Percentiles rank a stretch among this genome's conserved stretches.
Conservation (phyloP, 2,888 invertebrate species). For the Cremastinae sp. region DNA sequence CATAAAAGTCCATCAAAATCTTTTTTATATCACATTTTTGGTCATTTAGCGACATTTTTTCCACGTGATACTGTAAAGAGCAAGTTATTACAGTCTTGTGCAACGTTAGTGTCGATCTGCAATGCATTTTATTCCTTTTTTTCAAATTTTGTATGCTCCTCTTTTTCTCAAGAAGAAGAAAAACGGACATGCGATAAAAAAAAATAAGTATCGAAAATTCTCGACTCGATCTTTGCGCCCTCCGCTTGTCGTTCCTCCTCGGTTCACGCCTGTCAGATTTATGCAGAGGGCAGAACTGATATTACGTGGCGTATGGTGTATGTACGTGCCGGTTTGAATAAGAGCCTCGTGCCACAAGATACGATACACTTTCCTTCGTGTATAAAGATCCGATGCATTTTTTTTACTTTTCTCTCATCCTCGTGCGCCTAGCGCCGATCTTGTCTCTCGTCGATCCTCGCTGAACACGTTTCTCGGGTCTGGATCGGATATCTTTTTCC, state of each 20-base stretch:
- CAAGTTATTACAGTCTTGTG: conserved; percentile 34
- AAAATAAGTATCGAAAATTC: too few relatives aligned
- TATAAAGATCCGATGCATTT: conserved; percentile 3
- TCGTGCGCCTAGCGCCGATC: conserved; percentile 20
- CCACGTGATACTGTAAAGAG: too few relatives aligned
- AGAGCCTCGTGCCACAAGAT: conserved; percentile 30
- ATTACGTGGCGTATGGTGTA: conserved; percentile 44
- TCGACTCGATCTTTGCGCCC: too few relatives aligned
- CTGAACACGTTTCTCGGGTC: conserved; percentile 33
- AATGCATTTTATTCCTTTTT: conserved; percentile 10
- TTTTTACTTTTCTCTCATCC: not conserved
- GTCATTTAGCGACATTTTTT: too few relatives aligned
- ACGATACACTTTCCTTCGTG: conserved; percentile 11
- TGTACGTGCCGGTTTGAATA: conserved; percentile 47
- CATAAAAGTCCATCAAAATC: too few relatives aligned
- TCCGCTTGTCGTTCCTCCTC: conserved; percentile 9
- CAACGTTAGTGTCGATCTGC: conserved; percentile 38
- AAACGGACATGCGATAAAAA: too few relatives aligned
- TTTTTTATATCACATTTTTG: too few relatives aligned
- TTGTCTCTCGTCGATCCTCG: conserved; percentile 43
- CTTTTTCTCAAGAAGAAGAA: not conserved
- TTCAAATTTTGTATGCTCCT: conserved; percentile 4
- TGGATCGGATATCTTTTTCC: conserved; percentile 55
- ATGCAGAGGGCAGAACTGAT: conserved; percentile 39
- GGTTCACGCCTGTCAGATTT: conserved; percentile 50